Conservation (phyloP, 2,797 vertebrate species). For the Molossus molossus region DNA sequence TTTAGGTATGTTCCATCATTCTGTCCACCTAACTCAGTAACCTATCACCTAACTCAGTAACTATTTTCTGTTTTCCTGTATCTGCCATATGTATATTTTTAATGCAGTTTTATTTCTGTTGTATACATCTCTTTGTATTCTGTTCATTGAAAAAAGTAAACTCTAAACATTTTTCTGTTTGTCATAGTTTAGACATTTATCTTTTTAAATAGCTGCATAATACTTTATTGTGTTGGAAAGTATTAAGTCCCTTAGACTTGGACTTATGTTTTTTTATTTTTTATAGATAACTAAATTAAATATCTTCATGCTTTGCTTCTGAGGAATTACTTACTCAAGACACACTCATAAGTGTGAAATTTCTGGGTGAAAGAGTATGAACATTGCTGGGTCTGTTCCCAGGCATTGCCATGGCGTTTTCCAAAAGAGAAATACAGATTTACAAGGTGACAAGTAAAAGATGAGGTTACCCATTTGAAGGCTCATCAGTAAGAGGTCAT, state of each 20-base stretch:
- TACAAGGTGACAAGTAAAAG: background rate
- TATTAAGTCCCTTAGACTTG: background rate
- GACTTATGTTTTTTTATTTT: background rate
- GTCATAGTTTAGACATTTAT: background rate
- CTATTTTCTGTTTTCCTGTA: background rate
- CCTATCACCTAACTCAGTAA: background rate
- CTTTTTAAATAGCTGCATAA: background rate
- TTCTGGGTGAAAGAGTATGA: background rate
- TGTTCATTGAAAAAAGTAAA: background rate
- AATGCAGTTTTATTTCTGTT: conserved; percentile 12
- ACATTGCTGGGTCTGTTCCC: background rate
- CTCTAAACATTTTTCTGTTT: background rate
- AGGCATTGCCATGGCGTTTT: background rate
- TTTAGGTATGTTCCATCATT: background rate
- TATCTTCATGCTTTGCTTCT: background rate
- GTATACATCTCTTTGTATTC: background rate
- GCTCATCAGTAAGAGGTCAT: background rate
- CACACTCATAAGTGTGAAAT: background rate
- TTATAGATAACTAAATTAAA: background rate
- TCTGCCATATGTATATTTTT: background rate
- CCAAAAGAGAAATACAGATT: background rate
- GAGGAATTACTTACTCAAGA: conserved; percentile 10
- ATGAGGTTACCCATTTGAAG: background rate
- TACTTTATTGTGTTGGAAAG: background rate
- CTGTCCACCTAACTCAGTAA: background rate